These are phyloP conservation scores for Cephus rjabovi DNA, from an alignment of 2,888 invertebrate genomes.

Conservation along the genomic window DNA sequence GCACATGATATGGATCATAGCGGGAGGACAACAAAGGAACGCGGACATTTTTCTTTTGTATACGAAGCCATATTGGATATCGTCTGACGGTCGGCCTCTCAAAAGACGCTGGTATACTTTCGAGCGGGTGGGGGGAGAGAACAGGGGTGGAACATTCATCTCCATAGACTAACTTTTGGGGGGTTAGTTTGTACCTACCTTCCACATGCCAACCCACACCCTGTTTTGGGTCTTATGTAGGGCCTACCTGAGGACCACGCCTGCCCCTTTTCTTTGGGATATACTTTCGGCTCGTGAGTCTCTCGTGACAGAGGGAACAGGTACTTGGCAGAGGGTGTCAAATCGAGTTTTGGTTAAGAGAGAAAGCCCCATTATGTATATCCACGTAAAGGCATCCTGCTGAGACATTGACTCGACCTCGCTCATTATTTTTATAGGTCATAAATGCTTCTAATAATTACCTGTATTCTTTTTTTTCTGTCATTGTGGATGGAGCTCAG, in stretches of 20 bases:
- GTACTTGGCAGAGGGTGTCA: slow-evolving; percentile 18
- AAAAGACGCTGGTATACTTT: slow-evolving; percentile 28
- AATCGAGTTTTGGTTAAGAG: slow-evolving; percentile 13
- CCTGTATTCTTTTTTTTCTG: neutral
- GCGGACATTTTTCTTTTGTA: slow-evolving; percentile 26
- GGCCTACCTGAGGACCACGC: slow-evolving; percentile 49
- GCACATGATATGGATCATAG: slow-evolving; percentile 14
- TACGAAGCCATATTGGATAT: slow-evolving; percentile 30
- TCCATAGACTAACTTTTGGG: slow-evolving; percentile 42
- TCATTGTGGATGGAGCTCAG: neutral
- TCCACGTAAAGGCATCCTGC: neutral
- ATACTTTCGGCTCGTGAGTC: slow-evolving; percentile 6
- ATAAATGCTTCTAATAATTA: slow-evolving; percentile 9
- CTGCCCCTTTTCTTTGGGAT: slow-evolving; percentile 28
- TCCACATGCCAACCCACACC: slow-evolving; percentile 25
- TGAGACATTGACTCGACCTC: slow-evolving; percentile 1
- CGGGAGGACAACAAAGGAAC: slow-evolving; percentile 22
- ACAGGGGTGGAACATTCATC: slow-evolving; percentile 44
- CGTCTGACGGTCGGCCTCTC: slow-evolving; percentile 34
- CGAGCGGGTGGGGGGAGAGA: slow-evolving; percentile 20
- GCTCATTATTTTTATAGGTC: slow-evolving; percentile 10
- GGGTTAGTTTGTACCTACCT: slow-evolving; percentile 24
- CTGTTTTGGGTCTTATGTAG: slow-evolving; percentile 13
- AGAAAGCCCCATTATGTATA: slow-evolving; percentile 6
- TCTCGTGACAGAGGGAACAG: slow-evolving; percentile 13